These are phyloP conservation scores for Folsomia candida DNA, from an alignment of 2,888 invertebrate species.

Conservation along the genomic window DNA sequence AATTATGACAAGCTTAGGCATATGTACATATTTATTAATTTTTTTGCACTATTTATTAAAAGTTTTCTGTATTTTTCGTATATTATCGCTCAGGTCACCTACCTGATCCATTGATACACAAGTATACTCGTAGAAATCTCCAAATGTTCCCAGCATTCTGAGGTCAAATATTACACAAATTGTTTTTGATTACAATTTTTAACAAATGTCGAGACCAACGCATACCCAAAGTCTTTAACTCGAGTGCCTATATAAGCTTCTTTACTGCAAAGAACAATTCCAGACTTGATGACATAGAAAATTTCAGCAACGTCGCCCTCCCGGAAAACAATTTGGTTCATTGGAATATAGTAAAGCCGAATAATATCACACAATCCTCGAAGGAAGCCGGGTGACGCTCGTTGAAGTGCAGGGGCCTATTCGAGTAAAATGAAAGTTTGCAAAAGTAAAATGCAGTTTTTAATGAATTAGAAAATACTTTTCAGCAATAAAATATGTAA, in stretches of 20 bases:
- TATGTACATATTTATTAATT: no score
- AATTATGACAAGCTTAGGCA: no score
- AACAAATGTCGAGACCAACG: no score
- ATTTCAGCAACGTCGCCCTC: neutral
- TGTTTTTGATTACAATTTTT: no score
- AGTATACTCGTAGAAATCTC: neutral
- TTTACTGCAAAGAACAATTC: conserved; percentile 1
- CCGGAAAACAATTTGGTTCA: neutral
- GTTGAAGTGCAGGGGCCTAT: neutral
- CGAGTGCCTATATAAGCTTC: neutral
- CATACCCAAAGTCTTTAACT: neutral
- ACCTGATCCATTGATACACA: neutral
- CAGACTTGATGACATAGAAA: neutral
- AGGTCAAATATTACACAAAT: no score
- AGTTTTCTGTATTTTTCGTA: no score
- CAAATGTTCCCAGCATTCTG: neutral
- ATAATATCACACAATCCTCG: neutral
- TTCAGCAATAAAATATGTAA: no score
- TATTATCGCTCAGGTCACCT: no score
- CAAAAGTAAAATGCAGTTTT: no score
- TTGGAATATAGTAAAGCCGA: neutral
- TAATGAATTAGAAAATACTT: no score
- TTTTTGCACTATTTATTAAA: no score
- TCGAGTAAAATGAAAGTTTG: no score
- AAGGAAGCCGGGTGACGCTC: neutral